Evolutionary conservation across 1,140 invertebrate species (phyloP).

Genomic region (Bombus superbus): DNA sequence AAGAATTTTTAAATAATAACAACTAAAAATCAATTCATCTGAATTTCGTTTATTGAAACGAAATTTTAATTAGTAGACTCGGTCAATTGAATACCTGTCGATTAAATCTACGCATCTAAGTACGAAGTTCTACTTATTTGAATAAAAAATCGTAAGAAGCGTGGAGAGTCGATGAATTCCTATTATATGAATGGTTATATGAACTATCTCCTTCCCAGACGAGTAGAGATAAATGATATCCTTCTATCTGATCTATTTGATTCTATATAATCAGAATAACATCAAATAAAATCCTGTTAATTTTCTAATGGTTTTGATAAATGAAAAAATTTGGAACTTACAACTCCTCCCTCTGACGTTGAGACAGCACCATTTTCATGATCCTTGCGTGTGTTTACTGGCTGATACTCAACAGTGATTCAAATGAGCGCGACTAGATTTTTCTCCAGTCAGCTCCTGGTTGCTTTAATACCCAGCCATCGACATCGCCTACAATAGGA

Average conservation of each 20-base stretch:
- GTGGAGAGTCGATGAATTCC: not conserved
- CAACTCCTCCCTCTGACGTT: conserved; percentile 99
- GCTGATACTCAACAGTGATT: conserved; percentile 74
- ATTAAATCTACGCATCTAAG: not conserved
- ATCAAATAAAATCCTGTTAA: too few species aligned
- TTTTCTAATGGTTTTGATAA: not conserved
- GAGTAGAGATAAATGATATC: not conserved
- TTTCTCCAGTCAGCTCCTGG: conserved; percentile 72
- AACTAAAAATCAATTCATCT: not conserved
- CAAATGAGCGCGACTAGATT: conserved; percentile 72
- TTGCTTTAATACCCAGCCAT: conserved; percentile 72
- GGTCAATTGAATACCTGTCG: not conserved
- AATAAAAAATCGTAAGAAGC: not conserved
- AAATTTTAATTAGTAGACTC: not conserved
- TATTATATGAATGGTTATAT: not conserved
- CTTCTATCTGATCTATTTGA: not conserved
- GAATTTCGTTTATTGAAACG: not conserved
- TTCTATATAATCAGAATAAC: too few species aligned
- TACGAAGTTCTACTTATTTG: not conserved
- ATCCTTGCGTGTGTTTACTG: conserved; percentile 82
- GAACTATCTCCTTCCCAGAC: not conserved
- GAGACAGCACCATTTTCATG: conserved; percentile 99
- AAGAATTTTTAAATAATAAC: too few species aligned
- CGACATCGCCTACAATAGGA: conserved; percentile 71
- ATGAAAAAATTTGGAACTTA: conserved; percentile 84